phyloP scores from a whole-genome alignment of 2,888 invertebrate species.

The Pycnomerus fuliginosus region DNA sequence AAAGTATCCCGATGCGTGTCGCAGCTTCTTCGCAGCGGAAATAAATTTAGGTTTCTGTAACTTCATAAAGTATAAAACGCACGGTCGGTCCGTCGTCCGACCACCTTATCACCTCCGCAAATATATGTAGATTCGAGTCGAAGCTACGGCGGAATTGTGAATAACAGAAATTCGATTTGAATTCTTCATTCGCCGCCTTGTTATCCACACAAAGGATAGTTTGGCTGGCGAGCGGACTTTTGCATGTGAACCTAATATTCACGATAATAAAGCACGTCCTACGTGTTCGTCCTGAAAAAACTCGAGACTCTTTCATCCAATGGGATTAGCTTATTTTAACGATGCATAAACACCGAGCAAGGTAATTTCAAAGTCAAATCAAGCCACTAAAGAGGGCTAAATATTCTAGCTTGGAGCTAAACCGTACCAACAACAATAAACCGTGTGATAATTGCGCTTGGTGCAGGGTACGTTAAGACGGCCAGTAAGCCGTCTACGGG shows the following conservation, averaged over 20 bases:
- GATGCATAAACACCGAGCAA: slow-evolving; percentile 29
- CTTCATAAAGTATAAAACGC: slow-evolving; percentile 42
- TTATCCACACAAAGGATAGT: slow-evolving; percentile 50
- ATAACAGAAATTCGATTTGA: slow-evolving; percentile 52
- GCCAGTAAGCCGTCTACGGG: slow-evolving; percentile 35
- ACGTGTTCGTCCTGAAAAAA: neutral
- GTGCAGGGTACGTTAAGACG: slow-evolving; percentile 32
- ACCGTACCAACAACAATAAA: slow-evolving; percentile 52
- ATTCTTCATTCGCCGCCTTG: slow-evolving; percentile 50
- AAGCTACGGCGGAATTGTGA: slow-evolving; percentile 45
- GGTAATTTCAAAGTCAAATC: slow-evolving; percentile 52
- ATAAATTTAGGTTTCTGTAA: slow-evolving; percentile 30
- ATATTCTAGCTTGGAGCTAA: slow-evolving; percentile 49
- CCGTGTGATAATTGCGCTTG: slow-evolving; percentile 51
- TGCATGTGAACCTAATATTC: slow-evolving; percentile 47
- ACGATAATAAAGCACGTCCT: slow-evolving; percentile 25
- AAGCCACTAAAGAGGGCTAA: slow-evolving; percentile 49
- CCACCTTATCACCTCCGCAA: slow-evolving; percentile 43
- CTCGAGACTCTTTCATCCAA: neutral
- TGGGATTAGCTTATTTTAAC: slow-evolving; percentile 10
- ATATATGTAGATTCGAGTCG: slow-evolving; percentile 50
- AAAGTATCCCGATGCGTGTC: slow-evolving; percentile 25
- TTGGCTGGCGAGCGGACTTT: slow-evolving; percentile 41
- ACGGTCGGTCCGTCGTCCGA: slow-evolving; percentile 32
- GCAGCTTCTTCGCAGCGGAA: slow-evolving; percentile 16